Base-by-base conservation (phyloP, 1,140 invertebrate genomes). In the Eulimnadia texana region DNA sequence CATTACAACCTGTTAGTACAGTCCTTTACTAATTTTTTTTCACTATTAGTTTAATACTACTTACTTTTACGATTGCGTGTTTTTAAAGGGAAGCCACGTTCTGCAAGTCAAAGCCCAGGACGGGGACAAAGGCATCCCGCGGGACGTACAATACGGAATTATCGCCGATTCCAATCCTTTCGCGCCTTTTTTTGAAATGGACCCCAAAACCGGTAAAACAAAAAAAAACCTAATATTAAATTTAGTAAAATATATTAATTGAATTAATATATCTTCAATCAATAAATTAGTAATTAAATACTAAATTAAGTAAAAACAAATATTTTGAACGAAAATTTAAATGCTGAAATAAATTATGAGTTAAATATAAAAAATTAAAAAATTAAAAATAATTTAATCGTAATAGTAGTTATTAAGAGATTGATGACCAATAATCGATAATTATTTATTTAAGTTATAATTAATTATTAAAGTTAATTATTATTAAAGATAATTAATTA, bases 61-160 rank as follows among this genome's bases (percentile, higher is more conserved):
- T n/a, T n/a, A n/a, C n/a, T n/a, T n/a, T n/a, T n/a, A n/a, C n/a
- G n/a, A 51, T 47, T 20, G 28, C 50, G 2, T 54, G 50, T 63
- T 53, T 53, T 69, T 67, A 51, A 64, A 85, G 83, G 82, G 80
- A 9, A 78, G 79, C 42, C 65, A 77, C 13, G 71, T 85, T 62
- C 68, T 88, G 16, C 79, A 80, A 72, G 85, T 93, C 1, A 80
- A 82, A 64, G 90, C 90, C n/a, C 84, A 89, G 72, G 90, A 93
- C 71, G 89, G 90, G 2, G 90, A 93, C 70, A 86, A 85, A 70
- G 88, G 87, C 1, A 83, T 83, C 49, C 87, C 88, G 2, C 78
- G 88, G 50, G 82, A 84, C 66, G 82, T 92, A 49, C 81, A 84
- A 70, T 93, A 91, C 67, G 86, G 85, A 11, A 75, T 92, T 55